A percentile compares a stretch with the other conserved stretches of the same genome.
These are phyloP conservation scores for Falco biarmicus DNA, from an alignment of 2,797 vertebrate genomes.

Conservation along the genomic window DNA sequence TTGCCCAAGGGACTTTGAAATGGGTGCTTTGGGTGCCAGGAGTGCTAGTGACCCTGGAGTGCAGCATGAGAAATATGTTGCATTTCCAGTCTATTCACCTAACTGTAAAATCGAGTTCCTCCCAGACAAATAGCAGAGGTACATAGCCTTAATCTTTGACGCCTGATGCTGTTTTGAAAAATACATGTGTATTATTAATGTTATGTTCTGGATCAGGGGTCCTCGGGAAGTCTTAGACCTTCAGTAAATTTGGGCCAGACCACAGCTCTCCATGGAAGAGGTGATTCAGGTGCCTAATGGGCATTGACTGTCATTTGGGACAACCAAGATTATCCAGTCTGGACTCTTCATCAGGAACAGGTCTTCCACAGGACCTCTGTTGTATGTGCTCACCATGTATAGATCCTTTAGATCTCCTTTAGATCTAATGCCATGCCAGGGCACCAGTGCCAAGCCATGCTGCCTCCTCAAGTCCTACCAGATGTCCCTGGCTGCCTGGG, in stretches of 20 bases:
- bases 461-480: neutral
- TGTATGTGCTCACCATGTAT: neutral
- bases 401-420: neutral
- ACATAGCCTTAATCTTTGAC: neutral
- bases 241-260: neutral
- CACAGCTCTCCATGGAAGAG: neutral
- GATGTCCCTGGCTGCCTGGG: neutral
- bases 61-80: fast-evolving
- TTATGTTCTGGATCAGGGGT: neutral
- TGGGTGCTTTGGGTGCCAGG: neutral
- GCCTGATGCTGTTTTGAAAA: neutral
- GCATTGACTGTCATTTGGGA: neutral
- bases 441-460: neutral
- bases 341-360: neutral
- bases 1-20: neutral
- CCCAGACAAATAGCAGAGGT: neutral
- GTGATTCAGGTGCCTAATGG: neutral
- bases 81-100: neutral
- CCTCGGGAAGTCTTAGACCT: neutral
- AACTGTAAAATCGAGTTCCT: neutral
- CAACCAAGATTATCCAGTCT: neutral
- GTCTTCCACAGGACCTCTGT: neutral
- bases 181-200: neutral
- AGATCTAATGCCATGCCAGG: neutral
- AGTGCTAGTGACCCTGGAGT: neutral